Conservation (phyloP, 2,888 invertebrate species). For the Venusia cambrica region DNA sequence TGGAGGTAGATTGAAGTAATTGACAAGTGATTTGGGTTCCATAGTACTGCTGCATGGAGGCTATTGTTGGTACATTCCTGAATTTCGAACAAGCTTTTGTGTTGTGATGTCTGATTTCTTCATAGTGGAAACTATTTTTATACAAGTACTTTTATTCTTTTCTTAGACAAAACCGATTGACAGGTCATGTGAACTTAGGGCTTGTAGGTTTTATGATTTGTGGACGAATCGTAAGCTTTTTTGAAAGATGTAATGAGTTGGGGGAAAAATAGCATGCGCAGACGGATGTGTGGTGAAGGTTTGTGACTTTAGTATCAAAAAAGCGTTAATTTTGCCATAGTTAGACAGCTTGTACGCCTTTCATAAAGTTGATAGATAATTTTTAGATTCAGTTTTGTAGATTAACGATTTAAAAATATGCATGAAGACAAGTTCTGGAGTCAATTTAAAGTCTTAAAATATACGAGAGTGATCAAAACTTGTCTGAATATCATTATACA, state of each 20-base stretch:
- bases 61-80: slow-evolving; percentile 66
- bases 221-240: slow-evolving; percentile 28
- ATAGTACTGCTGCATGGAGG: slow-evolving; percentile 21
- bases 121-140: slow-evolving; percentile 25
- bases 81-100: slow-evolving; percentile 71
- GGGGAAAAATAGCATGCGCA: slow-evolving; percentile 67
- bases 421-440: slow-evolving; percentile 51
- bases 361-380: slow-evolving; percentile 59
- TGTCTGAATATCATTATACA: too few species aligned
- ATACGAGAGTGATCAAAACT: slow-evolving; percentile 40
- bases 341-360: slow-evolving; percentile 70
- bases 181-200: slow-evolving; percentile 36
- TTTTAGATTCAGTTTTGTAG: slow-evolving; percentile 63
- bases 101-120: slow-evolving; percentile 68
- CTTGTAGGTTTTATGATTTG: slow-evolving; percentile 41
- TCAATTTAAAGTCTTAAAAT: slow-evolving; percentile 37
- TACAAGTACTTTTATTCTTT: slow-evolving; percentile 25
- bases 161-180: slow-evolving; percentile 25
- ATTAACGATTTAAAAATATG: slow-evolving; percentile 47
- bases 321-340: slow-evolving; percentile 58
- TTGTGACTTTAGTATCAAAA: slow-evolving; percentile 55
- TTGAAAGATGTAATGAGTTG: slow-evolving; percentile 26
- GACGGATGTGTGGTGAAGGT: slow-evolving; percentile 65
- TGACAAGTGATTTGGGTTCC: slow-evolving; percentile 6
- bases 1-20: slow-evolving; percentile 5